Evolutionary conservation across 1,140 invertebrate species (phyloP), one percentile per base, ranked within the genome.

Genomic region (Drosophila cardini): DNA sequence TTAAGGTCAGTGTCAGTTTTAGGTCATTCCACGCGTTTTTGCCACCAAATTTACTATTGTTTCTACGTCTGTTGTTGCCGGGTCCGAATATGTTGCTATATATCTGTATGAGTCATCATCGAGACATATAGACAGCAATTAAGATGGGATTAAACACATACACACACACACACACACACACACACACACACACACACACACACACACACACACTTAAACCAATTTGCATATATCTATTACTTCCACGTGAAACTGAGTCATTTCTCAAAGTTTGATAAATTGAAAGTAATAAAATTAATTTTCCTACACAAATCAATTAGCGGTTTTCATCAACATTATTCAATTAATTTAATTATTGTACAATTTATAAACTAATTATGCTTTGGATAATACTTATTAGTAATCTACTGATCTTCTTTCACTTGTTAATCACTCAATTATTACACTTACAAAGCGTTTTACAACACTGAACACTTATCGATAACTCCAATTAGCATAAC

Each of bases 1-100:
- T 65, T 80, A 85, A 85, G 81, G 81, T 85, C 82, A 86, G 75
- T 81, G 74, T 81, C 78, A 78, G 72, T 71, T 77, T 50, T 80
- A 84, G 80, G 64, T 80, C 81, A 76, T 70, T 70, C 53, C 42
- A 21, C 36, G 42, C 21, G 38, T 42, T 13, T 48, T 18, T 70
- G 16, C 15, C 26, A 30, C 15, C 21, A 36, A 26, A 48, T 13
- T 46, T 40, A 58, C 40, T 34, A 30, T 71, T 56, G 50, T 65
- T 48, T n/a, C 43, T 13, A 42, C 16, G 26, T 64, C 42, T 36
- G n/a, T 56, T 21, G 70, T 53, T 50, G 53, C 67, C 62, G 77
- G 42, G 57, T 21, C 52, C 57, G 42, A 57, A 50, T 11, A 21
- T 21, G 21, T 21, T 2, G 1, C 21, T 40, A 15, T 13, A 15